Conservation (phyloP, 2,888 invertebrate genomes). For the Drosophila pseudotakahashii region DNA sequence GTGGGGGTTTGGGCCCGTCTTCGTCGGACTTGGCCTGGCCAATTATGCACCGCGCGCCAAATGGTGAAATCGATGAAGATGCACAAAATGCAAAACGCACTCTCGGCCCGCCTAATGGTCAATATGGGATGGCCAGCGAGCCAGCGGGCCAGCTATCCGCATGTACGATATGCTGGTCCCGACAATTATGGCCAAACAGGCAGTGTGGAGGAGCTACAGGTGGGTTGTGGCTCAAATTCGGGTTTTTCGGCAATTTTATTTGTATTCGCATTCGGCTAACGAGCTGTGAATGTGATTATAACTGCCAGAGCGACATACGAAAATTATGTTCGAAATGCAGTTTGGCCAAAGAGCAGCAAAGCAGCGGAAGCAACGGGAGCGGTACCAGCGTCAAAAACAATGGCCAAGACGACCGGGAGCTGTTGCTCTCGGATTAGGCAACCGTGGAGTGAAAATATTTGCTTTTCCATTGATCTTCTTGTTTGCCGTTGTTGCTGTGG, state of each 20-base stretch:
- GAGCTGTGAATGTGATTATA: conserved; percentile 81
- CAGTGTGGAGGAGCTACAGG: conserved; percentile 60
- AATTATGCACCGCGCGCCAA: conserved; percentile 77
- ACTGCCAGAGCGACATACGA: conserved; percentile 76
- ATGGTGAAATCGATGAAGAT: conserved; percentile 80
- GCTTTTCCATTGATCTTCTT: conserved; percentile 66
- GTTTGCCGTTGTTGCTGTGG: conserved; percentile 47
- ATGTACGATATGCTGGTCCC: conserved; percentile 72
- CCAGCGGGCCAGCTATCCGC: conserved; percentile 13
- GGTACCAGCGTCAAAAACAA: conserved; percentile 59
- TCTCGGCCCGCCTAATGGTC: conserved; percentile 73
- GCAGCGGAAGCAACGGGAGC: conserved; percentile 17
- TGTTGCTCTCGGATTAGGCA: conserved; percentile 21
- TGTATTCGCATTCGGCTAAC: conserved; percentile 62
- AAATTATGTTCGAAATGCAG: conserved; percentile 80
- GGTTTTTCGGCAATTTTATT: conserved; percentile 49
- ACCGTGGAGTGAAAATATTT: conserved; percentile 75
- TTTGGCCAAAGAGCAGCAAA: conserved; percentile 52
- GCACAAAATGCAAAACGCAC: conserved; percentile 79
- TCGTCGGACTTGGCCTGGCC: conserved; percentile 67
- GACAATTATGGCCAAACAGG: conserved; percentile 74
- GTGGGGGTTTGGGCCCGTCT: conserved; percentile 19
- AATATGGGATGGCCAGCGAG: conserved; percentile 66
- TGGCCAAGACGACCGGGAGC: conserved; percentile 61
- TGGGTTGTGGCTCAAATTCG: conserved; percentile 67